Evolutionary conservation across 2,113 vertebrate species (phyloP).

Genomic region (Acanthochromis polyacanthus): DNA sequence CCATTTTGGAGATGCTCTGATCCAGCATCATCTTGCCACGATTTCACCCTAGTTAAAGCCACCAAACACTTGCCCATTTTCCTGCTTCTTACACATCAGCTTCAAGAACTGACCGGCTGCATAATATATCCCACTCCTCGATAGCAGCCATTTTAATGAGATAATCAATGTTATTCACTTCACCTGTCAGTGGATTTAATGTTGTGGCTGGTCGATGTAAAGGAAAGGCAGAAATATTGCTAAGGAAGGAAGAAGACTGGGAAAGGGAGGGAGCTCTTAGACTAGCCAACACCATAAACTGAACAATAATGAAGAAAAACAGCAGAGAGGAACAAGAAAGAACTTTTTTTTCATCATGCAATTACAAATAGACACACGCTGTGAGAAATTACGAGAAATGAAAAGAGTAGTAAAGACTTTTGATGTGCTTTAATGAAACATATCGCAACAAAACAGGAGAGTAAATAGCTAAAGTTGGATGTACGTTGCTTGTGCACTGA

Average conservation of each 20-base stretch:
- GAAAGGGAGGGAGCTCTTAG: background rate
- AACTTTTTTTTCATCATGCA: background rate
- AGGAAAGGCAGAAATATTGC: background rate
- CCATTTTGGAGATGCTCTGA: too few species aligned
- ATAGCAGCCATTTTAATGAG: too few species aligned
- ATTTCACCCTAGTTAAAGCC: too few species aligned
- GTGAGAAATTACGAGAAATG: slow-evolving; percentile 9
- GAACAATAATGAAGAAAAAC: slow-evolving; percentile 5
- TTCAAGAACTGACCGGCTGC: too few species aligned
- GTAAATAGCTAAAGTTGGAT: background rate
- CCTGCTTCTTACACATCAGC: too few species aligned
- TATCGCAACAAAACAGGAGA: slow-evolving; percentile 28
- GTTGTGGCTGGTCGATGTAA: background rate
- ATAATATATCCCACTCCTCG: too few species aligned
- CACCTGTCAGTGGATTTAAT: too few species aligned
- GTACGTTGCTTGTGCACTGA: background rate
- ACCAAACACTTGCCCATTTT: too few species aligned
- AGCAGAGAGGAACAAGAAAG: background rate
- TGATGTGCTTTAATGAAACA: slow-evolving; percentile 52
- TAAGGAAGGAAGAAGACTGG: background rate
- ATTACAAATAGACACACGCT: background rate
- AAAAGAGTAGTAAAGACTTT: slow-evolving; percentile 9
- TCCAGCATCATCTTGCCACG: too few species aligned
- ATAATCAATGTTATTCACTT: too few species aligned
- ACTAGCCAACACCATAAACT: slow-evolving; percentile 9